Conservation (phyloP, 2,113 vertebrate genomes). For the Megaceryle maxima region DNA sequence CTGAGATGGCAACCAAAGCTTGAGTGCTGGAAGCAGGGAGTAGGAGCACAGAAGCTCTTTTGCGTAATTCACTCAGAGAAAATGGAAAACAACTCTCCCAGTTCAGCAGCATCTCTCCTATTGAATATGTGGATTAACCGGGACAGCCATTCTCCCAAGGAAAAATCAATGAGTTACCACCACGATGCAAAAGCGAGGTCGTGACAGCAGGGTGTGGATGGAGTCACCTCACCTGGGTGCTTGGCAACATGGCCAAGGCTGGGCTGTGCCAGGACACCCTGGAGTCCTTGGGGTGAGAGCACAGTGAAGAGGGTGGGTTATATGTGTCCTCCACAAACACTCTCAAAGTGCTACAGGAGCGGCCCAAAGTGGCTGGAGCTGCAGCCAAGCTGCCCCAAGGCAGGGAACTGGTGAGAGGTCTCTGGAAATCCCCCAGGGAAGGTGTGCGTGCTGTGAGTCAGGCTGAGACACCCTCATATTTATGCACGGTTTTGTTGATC, state of each 20-base stretch:
- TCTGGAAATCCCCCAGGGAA: not conserved
- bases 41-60: not conserved
- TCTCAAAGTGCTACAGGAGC: not conserved
- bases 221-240: too few species aligned
- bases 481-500: not conserved
- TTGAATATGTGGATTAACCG: not conserved
- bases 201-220: fast-evolving
- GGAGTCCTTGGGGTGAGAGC: not conserved
- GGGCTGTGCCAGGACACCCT: not conserved
- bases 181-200: fast-evolving
- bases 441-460: not conserved
- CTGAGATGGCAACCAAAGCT: not conserved
- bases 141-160: not conserved
- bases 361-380: not conserved
- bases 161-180: not conserved
- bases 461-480: not conserved
- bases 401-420: not conserved
- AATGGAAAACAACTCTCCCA: not conserved
- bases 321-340: not conserved
- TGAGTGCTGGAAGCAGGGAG: not conserved
- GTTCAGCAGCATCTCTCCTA: not conserved
- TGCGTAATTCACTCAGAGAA: not conserved
- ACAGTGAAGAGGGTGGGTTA: not conserved
- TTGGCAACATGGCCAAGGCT: not conserved
- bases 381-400: fast-evolving